Percentiles rank a stretch among this genome's conserved stretches.
phyloP scores from a whole-genome alignment of 2,797 vertebrate species.

The Pteropus rufus region DNA sequence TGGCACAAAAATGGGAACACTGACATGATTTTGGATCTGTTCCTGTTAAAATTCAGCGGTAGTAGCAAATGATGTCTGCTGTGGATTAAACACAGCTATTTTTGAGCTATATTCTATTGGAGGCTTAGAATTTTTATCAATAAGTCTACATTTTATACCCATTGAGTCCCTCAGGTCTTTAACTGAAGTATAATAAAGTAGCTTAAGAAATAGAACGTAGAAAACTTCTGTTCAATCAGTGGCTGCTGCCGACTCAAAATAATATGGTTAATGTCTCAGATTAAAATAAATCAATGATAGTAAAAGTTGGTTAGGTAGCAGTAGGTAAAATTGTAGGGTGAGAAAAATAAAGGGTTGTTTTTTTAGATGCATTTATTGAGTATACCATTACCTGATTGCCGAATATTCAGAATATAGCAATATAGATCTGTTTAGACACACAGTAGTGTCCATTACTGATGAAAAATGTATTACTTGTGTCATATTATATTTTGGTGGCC shows the following conservation, averaged over 20 bases:
- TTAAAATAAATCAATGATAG: conserved; percentile 73
- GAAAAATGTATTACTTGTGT: neutral
- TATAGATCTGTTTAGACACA: neutral
- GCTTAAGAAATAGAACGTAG: conserved; percentile 75
- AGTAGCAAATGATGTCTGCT: conserved; percentile 81
- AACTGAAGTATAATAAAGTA: conserved; percentile 76
- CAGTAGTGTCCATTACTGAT: neutral
- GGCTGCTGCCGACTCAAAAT: conserved; percentile 72
- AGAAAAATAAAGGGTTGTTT: conserved; percentile 25
- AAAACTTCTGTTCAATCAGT: conserved; percentile 78
- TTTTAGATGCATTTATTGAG: neutral
- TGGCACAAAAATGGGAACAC: conserved; percentile 76
- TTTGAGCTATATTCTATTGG: conserved; percentile 79
- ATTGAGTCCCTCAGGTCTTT: conserved; percentile 80
- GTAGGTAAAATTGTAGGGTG: neutral
- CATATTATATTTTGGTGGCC: neutral
- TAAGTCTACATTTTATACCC: conserved; percentile 82
- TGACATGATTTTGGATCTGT: conserved; percentile 79
- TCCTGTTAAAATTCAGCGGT: conserved; percentile 83
- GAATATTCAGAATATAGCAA: neutral
- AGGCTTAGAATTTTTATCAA: conserved; percentile 83
- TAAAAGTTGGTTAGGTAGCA: conserved; percentile 59
- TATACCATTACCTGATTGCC: neutral
- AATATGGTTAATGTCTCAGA: conserved; percentile 73
- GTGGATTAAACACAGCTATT: conserved; percentile 81